Base-by-base conservation (phyloP, 2,888 invertebrate genomes). In the Sialis fuliginosa region DNA sequence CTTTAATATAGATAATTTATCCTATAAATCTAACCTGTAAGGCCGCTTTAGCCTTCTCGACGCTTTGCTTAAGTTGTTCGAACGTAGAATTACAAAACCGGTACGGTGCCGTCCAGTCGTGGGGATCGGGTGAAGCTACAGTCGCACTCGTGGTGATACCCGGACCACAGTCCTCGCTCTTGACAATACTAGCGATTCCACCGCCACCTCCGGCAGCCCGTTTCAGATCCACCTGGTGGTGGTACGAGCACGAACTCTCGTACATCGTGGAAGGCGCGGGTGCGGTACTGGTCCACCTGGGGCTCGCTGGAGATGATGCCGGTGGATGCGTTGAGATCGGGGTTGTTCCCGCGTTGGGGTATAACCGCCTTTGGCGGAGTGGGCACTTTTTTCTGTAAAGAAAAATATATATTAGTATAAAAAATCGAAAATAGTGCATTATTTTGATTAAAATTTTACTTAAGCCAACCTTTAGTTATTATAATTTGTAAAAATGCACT, bases 181-280 rank as follows among this genome's bases (percentile, higher is more conserved):
- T 49, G 10, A 47, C 48, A 33, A 34, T 39, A 31, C 35, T 41
- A 43, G 44, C 33, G 33, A 39, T 22, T 33, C 39, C 45, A 33
- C 47, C 47, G 12, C 41, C 48, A 31, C 46, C 48, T 30, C 48
- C 44, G 5, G 42, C 48, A 39, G 45, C 44, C 37, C 65, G 60
- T 55, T 66, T 66, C 55, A 67, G 59, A 54, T 65, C 64, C 57
- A 58, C 51, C 54, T 53, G 56, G 54, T 48, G 47, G 63, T 87
- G 86, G 70, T 89, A 89, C 66, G 88, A 89, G 72, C 89, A 89
- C 62, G 88, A 88, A 70, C 88, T 88, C 75, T 89, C 89, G 78
- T 89, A 89, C 89, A 89, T 89, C 62, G 72, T 74, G 65, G 35
- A 65, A 62, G 64, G 13, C 7, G 33, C 32, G 44, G 22, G 22